Evolutionary conservation across 2,888 invertebrate species (phyloP), one percentile per base, ranked within the genome.

Genomic region (Cryptosula pallasiana): DNA sequence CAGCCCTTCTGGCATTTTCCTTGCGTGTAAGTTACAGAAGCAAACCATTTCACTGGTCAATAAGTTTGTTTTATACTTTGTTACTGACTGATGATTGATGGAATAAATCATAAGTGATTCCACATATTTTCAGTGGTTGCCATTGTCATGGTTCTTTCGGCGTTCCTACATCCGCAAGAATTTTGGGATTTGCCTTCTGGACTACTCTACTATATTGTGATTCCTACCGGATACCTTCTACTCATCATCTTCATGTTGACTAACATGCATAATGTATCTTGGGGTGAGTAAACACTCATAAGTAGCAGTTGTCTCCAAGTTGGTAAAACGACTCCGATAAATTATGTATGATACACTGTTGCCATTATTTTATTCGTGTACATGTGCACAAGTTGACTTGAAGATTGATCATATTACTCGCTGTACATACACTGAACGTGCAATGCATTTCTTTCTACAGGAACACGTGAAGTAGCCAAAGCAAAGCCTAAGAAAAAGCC

Each of bases 81-180:
- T n/a, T n/a, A n/a, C n/a, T n/a, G n/a, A n/a, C n/a, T n/a, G n/a
- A n/a, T n/a, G n/a, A n/a, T n/a, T n/a, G n/a, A n/a, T n/a, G n/a
- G n/a, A n/a, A n/a, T n/a, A n/a, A n/a, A n/a, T n/a, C n/a, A n/a
- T n/a, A n/a, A n/a, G n/a, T n/a, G n/a, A n/a, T n/a, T n/a, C n/a
- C n/a, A n/a, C n/a, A n/a, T n/a, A n/a, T 9, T 70, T 70, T 35
- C 78, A 32, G 79, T 81, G 2, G 69, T 81, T 93, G 74, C 96
- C 93, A 57, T 96, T 94, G 3, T 97, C 94, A 96, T 96, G 87
- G 94, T 96, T 87, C 91, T 95, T 80, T 96, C 97, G 72, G 98
- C 97, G 69, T 91, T 94, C 84, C 88, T 97, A 69, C 98, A 98
- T 90, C 98, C 98, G 0, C 96, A 96, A 87, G 97, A 82, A 75